A percentile compares a stretch with the other conserved stretches of the same genome.
Conservation (phyloP, 2,113 vertebrate species). For the Alectura lathami region DNA sequence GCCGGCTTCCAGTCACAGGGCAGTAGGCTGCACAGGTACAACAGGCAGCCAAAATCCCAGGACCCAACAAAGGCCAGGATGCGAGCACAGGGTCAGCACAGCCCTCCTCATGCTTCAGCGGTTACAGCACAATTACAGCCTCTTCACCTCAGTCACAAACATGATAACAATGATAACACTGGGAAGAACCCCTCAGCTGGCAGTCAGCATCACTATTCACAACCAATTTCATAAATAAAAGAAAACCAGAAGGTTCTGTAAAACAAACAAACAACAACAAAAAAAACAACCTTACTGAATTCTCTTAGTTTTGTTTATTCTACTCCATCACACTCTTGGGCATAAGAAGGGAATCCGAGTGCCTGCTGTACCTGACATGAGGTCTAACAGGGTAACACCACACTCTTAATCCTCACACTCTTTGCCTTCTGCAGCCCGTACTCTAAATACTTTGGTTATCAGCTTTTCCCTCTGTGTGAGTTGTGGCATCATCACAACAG, state of each 20-base stretch:
- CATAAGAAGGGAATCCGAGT: neutral
- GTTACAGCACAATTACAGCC: neutral
- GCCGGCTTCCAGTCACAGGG: neutral
- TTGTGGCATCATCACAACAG: neutral
- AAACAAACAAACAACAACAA: too few relatives aligned
- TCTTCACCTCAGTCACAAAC: neutral
- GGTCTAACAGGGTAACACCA: neutral
- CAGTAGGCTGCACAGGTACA: neutral
- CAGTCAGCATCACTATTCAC: neutral
- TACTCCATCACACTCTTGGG: neutral
- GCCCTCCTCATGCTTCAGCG: neutral
- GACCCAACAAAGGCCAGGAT: neutral
- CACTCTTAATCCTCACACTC: neutral
- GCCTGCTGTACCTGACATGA: neutral
- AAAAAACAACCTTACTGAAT: neutral
- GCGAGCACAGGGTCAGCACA: neutral
- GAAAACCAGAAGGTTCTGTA: neutral
- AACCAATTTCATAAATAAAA: neutral
- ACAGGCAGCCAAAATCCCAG: neutral
- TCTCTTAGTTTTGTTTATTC: neutral
- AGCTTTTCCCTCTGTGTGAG: neutral
- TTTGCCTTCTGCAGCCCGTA: neutral
- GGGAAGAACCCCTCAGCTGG: neutral
- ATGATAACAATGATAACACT: neutral
- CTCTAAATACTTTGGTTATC: neutral